phyloP scores from a whole-genome alignment of 2,888 invertebrate genomes.

The Eledona agricola region DNA sequence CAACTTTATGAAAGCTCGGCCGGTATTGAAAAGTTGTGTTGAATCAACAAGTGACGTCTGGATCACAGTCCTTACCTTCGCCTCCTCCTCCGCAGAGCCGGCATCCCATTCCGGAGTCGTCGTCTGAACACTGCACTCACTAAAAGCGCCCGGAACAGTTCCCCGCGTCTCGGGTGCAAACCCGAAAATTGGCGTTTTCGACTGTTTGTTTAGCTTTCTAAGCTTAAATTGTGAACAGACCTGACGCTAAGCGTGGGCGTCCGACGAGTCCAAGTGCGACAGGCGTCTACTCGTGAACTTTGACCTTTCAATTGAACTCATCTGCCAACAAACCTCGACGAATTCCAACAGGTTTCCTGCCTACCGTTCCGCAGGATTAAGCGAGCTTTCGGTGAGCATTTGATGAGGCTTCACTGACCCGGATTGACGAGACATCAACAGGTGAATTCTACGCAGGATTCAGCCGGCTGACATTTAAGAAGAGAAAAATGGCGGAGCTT shows the following conservation, averaged over 20 bases:
- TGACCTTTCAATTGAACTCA: conserved; percentile 53
- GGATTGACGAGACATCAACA: conserved; percentile 10
- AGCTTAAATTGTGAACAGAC: conserved; percentile 39
- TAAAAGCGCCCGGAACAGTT: conserved; percentile 16
- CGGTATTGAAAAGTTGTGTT: too few species aligned
- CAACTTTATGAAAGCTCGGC: too few species aligned
- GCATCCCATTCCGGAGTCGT: conserved; percentile 2
- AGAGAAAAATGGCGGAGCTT: too few species aligned
- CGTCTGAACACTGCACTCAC: conserved; percentile 16
- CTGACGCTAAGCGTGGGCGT: conserved; percentile 48
- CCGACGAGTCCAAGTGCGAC: conserved; percentile 51
- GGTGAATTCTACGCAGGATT: conserved; percentile 11
- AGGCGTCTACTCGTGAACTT: conserved; percentile 52
- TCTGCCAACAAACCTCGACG: conserved; percentile 47
- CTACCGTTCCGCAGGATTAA: conserved; percentile 11
- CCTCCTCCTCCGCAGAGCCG: background rate
- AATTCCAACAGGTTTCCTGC: conserved; percentile 46
- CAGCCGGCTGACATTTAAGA: background rate
- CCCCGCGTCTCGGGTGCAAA: conserved; percentile 6
- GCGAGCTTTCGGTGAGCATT: conserved; percentile 14
- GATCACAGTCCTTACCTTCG: conserved; percentile 25
- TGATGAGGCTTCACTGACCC: conserved; percentile 2
- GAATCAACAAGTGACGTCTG: conserved; percentile 46
- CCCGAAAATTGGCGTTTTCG: conserved; percentile 31
- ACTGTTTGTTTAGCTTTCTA: conserved; percentile 34